These are phyloP conservation scores for Osmerus eperlanus DNA, from an alignment of 2,113 vertebrate genomes.

Conservation along the genomic window DNA sequence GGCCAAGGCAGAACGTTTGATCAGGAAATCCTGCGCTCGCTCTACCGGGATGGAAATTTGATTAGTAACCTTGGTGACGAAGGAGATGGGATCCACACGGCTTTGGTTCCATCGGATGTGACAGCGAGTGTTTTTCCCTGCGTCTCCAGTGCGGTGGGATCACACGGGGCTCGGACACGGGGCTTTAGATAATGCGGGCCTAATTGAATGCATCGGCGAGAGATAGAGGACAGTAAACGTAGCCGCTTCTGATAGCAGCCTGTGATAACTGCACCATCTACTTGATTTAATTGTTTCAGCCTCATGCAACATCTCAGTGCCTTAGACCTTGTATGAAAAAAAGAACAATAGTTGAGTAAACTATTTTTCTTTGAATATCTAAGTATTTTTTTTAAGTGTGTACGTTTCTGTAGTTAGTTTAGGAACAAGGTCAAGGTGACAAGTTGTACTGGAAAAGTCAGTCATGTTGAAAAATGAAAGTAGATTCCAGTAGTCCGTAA, in stretches of 20 bases:
- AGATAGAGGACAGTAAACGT: neutral
- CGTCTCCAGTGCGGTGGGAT: slow-evolving; percentile 67
- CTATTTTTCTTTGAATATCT: neutral
- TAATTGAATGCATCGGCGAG: slow-evolving; percentile 57
- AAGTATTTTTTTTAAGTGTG: slow-evolving; percentile 19
- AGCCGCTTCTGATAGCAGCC: slow-evolving; percentile 29
- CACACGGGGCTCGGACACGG: slow-evolving; percentile 22
- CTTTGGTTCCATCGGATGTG: slow-evolving; percentile 83
- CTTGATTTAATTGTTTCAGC: slow-evolving; percentile 43
- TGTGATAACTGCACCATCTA: slow-evolving; percentile 50
- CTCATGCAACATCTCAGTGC: neutral
- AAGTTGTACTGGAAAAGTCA: slow-evolving; percentile 51
- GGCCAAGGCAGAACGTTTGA: slow-evolving; percentile 84
- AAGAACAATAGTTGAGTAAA: neutral
- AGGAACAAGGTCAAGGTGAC: slow-evolving; percentile 30
- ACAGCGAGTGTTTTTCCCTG: slow-evolving; percentile 74
- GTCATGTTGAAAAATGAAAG: slow-evolving; percentile 59
- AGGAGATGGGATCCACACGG: slow-evolving; percentile 80
- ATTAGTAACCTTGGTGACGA: slow-evolving; percentile 91
- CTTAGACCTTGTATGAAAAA: neutral
- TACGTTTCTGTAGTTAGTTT: slow-evolving; percentile 28
- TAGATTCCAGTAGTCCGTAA: slow-evolving; percentile 74
- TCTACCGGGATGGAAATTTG: slow-evolving; percentile 89
- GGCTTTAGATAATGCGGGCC: slow-evolving; percentile 58
- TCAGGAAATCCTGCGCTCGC: slow-evolving; percentile 85